Conservation (phyloP, 2,888 invertebrate genomes). For the Heliconius erato region DNA sequence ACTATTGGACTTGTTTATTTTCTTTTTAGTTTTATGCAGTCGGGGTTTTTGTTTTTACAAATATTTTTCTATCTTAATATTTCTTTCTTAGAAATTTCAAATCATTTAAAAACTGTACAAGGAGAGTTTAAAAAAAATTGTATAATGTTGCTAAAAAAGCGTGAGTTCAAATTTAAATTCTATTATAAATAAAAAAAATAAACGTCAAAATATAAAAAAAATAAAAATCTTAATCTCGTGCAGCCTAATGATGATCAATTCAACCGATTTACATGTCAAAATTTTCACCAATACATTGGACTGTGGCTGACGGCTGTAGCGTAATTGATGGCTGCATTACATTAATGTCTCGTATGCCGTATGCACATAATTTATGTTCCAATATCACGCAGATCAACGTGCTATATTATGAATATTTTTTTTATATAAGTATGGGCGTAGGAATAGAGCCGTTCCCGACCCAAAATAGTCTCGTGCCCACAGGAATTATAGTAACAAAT, state of each 20-base stretch:
- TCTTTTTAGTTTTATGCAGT: no score
- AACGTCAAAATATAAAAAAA: not conserved
- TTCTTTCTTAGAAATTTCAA: no score
- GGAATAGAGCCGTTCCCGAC: no score
- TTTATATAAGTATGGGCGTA: not conserved
- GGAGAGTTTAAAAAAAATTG: no score
- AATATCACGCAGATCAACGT: constrained; percentile 38
- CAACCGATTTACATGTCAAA: constrained; percentile 51
- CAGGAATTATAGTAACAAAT: no score
- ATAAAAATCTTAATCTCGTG: not conserved
- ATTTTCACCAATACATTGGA: constrained; percentile 73
- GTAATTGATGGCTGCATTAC: constrained; percentile 82
- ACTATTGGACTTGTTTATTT: no score
- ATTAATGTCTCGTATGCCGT: constrained; percentile 76
- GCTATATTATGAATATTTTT: constrained; percentile 47
- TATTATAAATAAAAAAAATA: no score
- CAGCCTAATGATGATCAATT: not conserved
- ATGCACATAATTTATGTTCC: constrained; percentile 77
- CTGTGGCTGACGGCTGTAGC: constrained; percentile 63
- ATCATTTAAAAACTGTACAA: not conserved
- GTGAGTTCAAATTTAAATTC: not conserved
- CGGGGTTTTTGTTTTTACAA: no score
- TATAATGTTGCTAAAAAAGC: not conserved
- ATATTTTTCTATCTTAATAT: no score
- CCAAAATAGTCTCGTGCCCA: no score